Base-by-base conservation (phyloP, 2,888 invertebrate species). In the Boloria euphrosyne region DNA sequence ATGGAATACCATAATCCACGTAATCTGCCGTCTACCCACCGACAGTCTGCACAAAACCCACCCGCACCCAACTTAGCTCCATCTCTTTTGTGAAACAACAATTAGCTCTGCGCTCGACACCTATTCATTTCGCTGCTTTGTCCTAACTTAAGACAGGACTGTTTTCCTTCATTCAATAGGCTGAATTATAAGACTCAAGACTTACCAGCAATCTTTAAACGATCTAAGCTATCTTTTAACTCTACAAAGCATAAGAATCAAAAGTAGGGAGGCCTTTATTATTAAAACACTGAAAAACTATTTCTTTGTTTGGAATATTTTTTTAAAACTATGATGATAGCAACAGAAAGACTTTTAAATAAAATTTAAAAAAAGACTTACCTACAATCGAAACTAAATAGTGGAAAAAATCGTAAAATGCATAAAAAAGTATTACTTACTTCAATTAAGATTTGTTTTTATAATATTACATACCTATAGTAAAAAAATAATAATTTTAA, bases 111-210 rank as follows among this genome's bases (percentile, higher is more conserved):
- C 79, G 74, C 81, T 75, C 82, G 87, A 87, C 87, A 85, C 83
- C 89, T 81, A 89, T 90, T 90, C 86, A 90, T 87, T 85, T 80
- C 74, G 69, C 66, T 65, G 80, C 80, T 84, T 89, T 89, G 88
- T 88, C 80, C 83, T 77, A 76, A 71, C 66, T 72, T 76, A 75
- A 79, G 76, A 75, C 74, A 73, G 69, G 75, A 74, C 78, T 78
- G 76, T 76, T 80, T 80, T 78, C 78, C 75, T 79, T 78, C 74
- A 76, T 79, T 82, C 80, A 81, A 71, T 75, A 75, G 70, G 75
- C 71, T 66, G 69, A 73, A 71, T 59, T 69, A 69, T 67, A 73
- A 70, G 66, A 65, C 65, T 66, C 66, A 73, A 70, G 66, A 65
- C 65, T 66, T 65, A 68, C 70, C 61, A 72, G 66, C 54, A 54